These are phyloP conservation scores for Bhutanitis thaidina DNA, from an alignment of 2,888 invertebrate species.

Conservation along the genomic window DNA sequence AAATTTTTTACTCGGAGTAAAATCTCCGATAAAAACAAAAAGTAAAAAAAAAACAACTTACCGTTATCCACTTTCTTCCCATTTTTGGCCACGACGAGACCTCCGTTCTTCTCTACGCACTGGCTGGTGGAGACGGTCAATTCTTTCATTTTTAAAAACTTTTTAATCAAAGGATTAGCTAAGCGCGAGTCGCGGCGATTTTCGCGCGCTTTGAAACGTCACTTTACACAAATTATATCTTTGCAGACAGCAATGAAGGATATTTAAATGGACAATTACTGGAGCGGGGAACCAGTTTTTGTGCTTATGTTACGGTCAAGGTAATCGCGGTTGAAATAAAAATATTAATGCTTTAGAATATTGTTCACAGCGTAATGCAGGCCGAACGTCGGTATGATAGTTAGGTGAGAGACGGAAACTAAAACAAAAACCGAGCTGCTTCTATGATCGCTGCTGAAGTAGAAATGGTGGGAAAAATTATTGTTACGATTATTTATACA, in stretches of 20 bases:
- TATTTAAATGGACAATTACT: slow-evolving; percentile 33
- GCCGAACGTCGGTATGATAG: slow-evolving; percentile 6
- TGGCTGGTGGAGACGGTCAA: slow-evolving; percentile 51
- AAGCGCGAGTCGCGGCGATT: slow-evolving; percentile 25
- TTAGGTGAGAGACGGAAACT: slow-evolving; percentile 11
- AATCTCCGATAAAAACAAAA: no score
- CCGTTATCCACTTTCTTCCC: slow-evolving; percentile 55
- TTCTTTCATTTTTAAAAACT: slow-evolving; percentile 58
- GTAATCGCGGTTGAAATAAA: slow-evolving; percentile 43
- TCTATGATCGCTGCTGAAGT: slow-evolving; percentile 19
- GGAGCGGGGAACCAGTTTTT: slow-evolving; percentile 44
- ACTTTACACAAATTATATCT: slow-evolving; percentile 46
- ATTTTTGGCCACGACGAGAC: slow-evolving; percentile 52
- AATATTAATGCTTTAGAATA: slow-evolving; percentile 25
- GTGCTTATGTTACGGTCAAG: slow-evolving; percentile 51
- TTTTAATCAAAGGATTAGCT: slow-evolving; percentile 15
- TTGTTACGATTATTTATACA: slow-evolving; percentile 24
- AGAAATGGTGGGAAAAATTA: slow-evolving; percentile 20
- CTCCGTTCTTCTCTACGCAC: slow-evolving; percentile 49
- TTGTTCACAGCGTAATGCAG: neutral
- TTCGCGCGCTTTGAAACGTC: slow-evolving; percentile 69
- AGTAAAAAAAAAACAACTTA: slow-evolving; percentile 36
- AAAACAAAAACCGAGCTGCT: slow-evolving; percentile 20
- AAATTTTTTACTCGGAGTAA: no score
- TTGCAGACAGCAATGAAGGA: slow-evolving; percentile 45